phyloP scores from a whole-genome alignment of 2,888 invertebrate species.

The Psylliodes chrysocephalus region DNA sequence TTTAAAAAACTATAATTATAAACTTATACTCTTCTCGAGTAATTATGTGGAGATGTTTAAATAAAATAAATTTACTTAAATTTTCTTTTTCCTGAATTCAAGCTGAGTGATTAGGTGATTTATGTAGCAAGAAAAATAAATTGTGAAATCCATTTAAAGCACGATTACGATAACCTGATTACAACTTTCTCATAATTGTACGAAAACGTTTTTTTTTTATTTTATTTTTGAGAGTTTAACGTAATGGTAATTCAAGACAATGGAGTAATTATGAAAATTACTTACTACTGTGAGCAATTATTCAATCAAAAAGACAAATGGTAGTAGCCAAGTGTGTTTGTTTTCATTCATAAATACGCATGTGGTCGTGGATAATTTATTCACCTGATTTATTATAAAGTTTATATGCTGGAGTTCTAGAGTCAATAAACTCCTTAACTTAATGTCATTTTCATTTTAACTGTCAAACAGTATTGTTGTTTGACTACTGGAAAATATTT shows the following conservation, averaged over 20 bases:
- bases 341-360: conserved; percentile 11
- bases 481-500: no score
- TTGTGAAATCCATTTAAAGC: not conserved
- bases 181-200: conserved; percentile 21
- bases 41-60: no score
- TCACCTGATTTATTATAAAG: no score
- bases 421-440: no score
- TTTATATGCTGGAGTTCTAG: no score
- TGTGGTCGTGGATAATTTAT: not conserved
- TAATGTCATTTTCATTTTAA: no score
- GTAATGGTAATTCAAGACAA: conserved; percentile 12
- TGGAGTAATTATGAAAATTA: conserved; percentile 16
- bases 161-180: conserved; percentile 14
- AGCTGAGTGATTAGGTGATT: not conserved
- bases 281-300: conserved; percentile 17
- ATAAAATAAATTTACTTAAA: no score
- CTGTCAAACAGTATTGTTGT: no score
- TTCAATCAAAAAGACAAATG: conserved; percentile 16
- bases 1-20: no score
- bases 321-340: conserved; percentile 8
- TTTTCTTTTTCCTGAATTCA: no score
- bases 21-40: no score
- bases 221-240: conserved; percentile 6
- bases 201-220: conserved; percentile 10
- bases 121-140: not conserved